Evolutionary conservation across 2,797 vertebrate genomes (phyloP).

Genomic region (Manis pentadactyla): DNA sequence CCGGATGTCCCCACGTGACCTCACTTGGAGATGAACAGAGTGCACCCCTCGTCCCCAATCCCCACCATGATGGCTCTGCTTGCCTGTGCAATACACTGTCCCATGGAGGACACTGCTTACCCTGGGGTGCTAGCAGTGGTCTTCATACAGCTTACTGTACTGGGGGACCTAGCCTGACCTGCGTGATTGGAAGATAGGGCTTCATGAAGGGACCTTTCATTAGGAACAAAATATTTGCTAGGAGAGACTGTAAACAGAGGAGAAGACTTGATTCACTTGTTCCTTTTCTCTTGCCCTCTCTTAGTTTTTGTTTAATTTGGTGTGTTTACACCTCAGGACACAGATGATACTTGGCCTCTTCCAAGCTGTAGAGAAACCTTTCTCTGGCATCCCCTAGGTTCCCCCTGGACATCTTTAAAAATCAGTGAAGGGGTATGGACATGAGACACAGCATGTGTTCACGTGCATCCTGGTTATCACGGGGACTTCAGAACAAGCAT

Average conservation of each 20-base stretch:
- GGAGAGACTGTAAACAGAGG: constrained; percentile 58
- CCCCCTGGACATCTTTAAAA: neutral
- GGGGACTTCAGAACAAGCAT: neutral
- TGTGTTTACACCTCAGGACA: constrained; percentile 73
- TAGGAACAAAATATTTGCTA: constrained; percentile 73
- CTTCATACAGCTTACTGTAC: neutral
- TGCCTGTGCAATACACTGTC: neutral
- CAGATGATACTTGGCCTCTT: constrained; percentile 68
- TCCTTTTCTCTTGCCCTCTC: constrained; percentile 59
- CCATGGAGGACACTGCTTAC: rapidly evolving
- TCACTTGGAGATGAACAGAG: neutral
- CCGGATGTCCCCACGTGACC: neutral
- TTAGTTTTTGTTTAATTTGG: constrained; percentile 68
- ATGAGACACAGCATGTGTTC: constrained; percentile 48
- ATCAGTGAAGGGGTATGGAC: constrained; percentile 29
- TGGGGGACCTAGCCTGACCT: neutral
- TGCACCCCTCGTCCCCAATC: rapidly evolving
- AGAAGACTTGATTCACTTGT: constrained; percentile 69
- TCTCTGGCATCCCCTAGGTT: neutral
- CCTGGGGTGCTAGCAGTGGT: neutral
- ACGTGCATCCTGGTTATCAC: constrained; percentile 8
- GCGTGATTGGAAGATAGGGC: constrained; percentile 52
- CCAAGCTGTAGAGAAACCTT: constrained; percentile 52
- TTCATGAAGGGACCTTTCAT: constrained; percentile 71
- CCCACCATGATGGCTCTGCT: too few relatives aligned